Evolutionary conservation across 2,113 vertebrate genomes (phyloP), one percentile per base, ranked within the genome.

Genomic region (Poecilia latipinna): DNA sequence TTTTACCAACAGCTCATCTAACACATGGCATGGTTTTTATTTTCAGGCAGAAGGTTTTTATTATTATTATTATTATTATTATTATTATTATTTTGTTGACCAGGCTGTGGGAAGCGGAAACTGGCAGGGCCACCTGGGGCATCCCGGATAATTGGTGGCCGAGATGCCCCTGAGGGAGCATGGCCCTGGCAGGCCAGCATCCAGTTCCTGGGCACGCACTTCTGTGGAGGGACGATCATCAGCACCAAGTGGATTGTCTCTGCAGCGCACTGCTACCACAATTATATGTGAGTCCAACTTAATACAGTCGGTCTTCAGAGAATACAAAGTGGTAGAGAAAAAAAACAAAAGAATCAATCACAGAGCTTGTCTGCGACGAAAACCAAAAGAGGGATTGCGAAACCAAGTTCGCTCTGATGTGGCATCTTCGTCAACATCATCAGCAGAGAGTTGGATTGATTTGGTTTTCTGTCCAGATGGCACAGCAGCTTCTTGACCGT

Each of bases 161-260:
- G 17, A 31, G 82, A 85, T 37, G 86, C 91, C 29, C 48, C 71
- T 1, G 28, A 62, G 6, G 91, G 89, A n/a, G 86, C 87, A 1
- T 93, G 92, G 92, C 91, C 92, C 54, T 93, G 92, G 91, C 91
- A 91, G 82, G 90, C 91, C 31, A 93, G 92, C 78, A 70, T 93
- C 65, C 91, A 91, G 83, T 32, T 76, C 29, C 22, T 0, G 1
- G 17, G 12, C 8, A 72, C 0, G 1, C 91, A 93, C 48, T 26
- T 68, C 54, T 91, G 92, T 11, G 87, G 89, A 0, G 89, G 91
- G 3, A 80, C 87, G 0, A 79, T 93, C 68, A 35, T 93, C 61
- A 78, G 29, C 72, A 42, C 26, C n/a, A 42, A 1, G 8, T 88
- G 80, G 82, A 84, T 93, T 54, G 77, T 92, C 71, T 82, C 86